Percentiles rank a stretch among this genome's conserved stretches.
phyloP scores from a whole-genome alignment of 2,797 vertebrate species.

The Ceryle rudis region DNA sequence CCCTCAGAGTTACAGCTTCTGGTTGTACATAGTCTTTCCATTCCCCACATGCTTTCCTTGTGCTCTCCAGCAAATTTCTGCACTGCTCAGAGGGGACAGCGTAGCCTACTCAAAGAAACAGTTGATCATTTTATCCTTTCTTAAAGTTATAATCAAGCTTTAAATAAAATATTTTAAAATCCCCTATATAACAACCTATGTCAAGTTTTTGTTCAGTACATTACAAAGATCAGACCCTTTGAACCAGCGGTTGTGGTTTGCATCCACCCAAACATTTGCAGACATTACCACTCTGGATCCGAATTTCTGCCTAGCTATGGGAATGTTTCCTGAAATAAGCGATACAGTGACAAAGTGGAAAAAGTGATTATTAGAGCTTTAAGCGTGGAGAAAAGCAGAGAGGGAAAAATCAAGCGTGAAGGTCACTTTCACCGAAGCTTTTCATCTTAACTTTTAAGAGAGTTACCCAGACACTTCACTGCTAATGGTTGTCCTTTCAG shows the following conservation, averaged over 20 bases:
- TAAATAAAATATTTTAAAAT: background rate
- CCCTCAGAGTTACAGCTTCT: background rate
- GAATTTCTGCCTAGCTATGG: background rate
- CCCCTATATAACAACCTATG: background rate
- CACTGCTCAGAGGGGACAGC: background rate
- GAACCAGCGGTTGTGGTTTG: background rate
- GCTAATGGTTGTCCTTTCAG: background rate
- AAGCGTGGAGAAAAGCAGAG: background rate
- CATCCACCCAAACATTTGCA: background rate
- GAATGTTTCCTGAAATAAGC: background rate
- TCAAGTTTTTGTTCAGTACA: background rate
- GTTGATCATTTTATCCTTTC: background rate
- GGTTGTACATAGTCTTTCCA: background rate
- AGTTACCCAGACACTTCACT: background rate
- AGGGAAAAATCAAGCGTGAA: background rate
- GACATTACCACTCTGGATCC: background rate
- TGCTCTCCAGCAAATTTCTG: background rate
- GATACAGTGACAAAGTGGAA: background rate
- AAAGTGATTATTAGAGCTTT: background rate
- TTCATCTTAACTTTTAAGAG: slow-evolving; percentile 46
- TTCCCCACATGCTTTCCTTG: background rate
- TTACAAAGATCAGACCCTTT: background rate
- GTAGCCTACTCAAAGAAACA: background rate
- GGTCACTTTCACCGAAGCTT: slow-evolving; percentile 24
- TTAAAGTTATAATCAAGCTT: background rate